phyloP scores from a whole-genome alignment of 2,113 vertebrate genomes.

The Salvelinus alpinus region DNA sequence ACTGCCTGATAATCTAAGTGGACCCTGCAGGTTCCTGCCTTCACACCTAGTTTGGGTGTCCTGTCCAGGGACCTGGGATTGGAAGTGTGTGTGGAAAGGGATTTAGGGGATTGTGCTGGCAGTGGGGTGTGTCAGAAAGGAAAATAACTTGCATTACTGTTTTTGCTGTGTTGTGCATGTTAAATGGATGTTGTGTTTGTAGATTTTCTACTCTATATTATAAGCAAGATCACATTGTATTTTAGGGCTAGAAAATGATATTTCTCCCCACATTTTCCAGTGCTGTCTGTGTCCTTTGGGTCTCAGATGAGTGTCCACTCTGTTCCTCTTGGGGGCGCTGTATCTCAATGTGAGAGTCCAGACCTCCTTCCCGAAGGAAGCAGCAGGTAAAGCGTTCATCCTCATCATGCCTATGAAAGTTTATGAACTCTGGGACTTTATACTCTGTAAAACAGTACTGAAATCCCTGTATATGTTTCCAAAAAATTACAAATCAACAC shows the following conservation, averaged over 20 bases:
- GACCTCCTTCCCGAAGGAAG: neutral
- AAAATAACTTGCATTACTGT: neutral
- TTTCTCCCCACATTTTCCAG: neutral
- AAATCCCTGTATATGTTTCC: too few relatives aligned
- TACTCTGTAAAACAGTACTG: neutral
- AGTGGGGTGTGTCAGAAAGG: neutral
- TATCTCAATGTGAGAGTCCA: conserved; percentile 5
- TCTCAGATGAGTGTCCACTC: neutral
- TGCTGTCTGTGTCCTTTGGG: neutral
- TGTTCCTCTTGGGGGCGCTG: conserved; percentile 27
- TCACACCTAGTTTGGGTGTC: neutral
- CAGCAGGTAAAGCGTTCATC: conserved; percentile 15
- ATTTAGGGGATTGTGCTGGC: neutral
- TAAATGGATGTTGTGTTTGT: neutral
- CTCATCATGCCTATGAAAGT: neutral
- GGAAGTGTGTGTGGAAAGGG: neutral
- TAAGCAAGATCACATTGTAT: neutral
- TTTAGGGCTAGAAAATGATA: neutral
- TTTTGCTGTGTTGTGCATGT: neutral
- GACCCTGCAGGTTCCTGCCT: neutral
- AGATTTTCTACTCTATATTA: neutral
- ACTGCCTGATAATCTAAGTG: neutral
- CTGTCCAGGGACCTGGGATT: neutral
- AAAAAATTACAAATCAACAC: neutral
- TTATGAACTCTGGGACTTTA: neutral